These are phyloP conservation scores for Ephialtes manifestator DNA, from an alignment of 2,888 invertebrate species.

Conservation along the genomic window DNA sequence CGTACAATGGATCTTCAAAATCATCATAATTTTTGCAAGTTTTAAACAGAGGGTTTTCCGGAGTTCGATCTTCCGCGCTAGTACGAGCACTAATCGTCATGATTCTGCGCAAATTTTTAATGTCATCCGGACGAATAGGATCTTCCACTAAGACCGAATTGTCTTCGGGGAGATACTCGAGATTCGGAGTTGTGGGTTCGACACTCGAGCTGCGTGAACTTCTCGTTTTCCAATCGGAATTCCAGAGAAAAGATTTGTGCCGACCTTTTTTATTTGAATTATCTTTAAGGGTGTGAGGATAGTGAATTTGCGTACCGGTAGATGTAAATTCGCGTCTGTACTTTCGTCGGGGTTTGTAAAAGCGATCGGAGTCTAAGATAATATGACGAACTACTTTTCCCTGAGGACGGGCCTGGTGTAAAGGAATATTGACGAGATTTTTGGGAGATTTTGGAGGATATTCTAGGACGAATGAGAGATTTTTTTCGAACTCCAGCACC, in stretches of 20 bases:
- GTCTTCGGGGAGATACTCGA: conserved; percentile 31
- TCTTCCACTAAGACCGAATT: conserved; percentile 62
- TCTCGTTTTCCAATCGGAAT: conserved; percentile 71
- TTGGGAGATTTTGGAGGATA: conserved; percentile 55
- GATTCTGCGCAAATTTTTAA: conserved; percentile 64
- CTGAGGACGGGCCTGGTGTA: conserved; percentile 69
- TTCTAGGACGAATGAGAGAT: conserved; percentile 58
- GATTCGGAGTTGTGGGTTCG: conserved; percentile 50
- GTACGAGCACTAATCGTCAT: conserved; percentile 69
- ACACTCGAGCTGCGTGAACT: conserved; percentile 62
- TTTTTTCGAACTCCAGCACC: conserved; percentile 70
- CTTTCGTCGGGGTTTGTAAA: conserved; percentile 83
- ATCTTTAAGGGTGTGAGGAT: conserved; percentile 74
- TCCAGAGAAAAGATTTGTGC: conserved; percentile 76
- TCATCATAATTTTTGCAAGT: conserved; percentile 52
- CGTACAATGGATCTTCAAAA: not conserved
- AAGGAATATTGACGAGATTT: conserved; percentile 54
- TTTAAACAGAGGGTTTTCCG: conserved; percentile 61
- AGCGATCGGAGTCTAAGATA: conserved; percentile 84
- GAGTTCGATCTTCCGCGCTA: conserved; percentile 1
- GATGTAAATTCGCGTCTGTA: conserved; percentile 83
- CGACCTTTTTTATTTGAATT: conserved; percentile 64
- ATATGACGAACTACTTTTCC: conserved; percentile 83
- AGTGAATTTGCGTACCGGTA: conserved; percentile 84
- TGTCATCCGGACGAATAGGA: conserved; percentile 37